Conservation (phyloP, 2,888 invertebrate genomes). For the Silvanus unidentatus region DNA sequence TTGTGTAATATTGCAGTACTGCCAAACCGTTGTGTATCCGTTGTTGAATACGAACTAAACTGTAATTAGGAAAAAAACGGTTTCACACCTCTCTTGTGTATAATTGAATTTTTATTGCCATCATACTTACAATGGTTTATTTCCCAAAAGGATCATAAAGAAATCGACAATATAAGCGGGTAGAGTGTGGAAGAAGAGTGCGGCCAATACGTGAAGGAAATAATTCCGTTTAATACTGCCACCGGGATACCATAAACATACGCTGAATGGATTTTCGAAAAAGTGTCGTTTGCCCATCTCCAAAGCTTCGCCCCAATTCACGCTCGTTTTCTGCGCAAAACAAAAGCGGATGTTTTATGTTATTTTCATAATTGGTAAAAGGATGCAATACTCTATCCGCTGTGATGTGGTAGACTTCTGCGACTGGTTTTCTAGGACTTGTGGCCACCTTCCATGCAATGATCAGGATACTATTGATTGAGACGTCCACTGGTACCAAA, state of each 20-base stretch:
- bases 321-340: too few relatives aligned
- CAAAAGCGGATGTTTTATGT: too few relatives aligned
- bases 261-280: constrained; percentile 67
- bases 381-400: constrained; percentile 33
- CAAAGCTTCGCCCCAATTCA: constrained; percentile 77
- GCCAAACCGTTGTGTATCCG: constrained; percentile 57
- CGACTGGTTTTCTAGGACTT: constrained; percentile 20
- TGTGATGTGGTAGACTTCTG: constrained; percentile 38
- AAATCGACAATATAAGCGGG: constrained; percentile 75
- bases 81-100: too few relatives aligned
- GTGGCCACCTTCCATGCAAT: constrained; percentile 62
- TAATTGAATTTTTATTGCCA: constrained; percentile 1
- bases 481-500: constrained; percentile 72
- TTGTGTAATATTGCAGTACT: constrained; percentile 74
- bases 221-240: constrained; percentile 66
- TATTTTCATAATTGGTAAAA: constrained; percentile 2
- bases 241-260: constrained; percentile 74
- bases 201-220: constrained; percentile 58
- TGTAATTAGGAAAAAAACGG: constrained; percentile 38
- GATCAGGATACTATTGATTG: constrained; percentile 72
- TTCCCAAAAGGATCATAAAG: constrained; percentile 58
- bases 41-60: constrained; percentile 60
- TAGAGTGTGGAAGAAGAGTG: constrained; percentile 66
- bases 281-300: constrained; percentile 57
- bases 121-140: constrained; percentile 69